These are phyloP conservation scores for Carterocephalus palaemon DNA, from an alignment of 2,888 invertebrate species.

Conservation along the genomic window DNA sequence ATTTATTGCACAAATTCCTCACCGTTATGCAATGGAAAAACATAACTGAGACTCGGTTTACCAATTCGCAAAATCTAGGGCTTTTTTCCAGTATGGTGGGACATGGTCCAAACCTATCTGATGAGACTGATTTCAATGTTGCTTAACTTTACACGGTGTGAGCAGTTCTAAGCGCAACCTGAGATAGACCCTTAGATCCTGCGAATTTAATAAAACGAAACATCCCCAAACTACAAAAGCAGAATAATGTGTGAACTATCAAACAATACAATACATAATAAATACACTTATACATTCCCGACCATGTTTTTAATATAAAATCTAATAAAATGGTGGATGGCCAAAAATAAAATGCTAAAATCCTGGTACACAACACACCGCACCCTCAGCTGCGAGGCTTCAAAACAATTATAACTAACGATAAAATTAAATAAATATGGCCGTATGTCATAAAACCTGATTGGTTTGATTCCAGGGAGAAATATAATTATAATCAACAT, in stretches of 20 bases:
- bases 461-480: constrained; percentile 18
- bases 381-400: constrained; percentile 63
- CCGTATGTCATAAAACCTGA: constrained; percentile 34
- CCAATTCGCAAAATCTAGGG: too few species aligned
- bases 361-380: constrained; percentile 37
- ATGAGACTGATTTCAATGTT: too few species aligned
- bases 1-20: constrained; percentile 1
- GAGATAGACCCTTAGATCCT: too few species aligned
- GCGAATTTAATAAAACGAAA: too few species aligned
- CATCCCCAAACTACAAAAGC: too few species aligned
- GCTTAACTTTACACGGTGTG: too few species aligned
- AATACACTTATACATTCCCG: constrained; percentile 2
- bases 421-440: constrained; percentile 55
- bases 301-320: not conserved
- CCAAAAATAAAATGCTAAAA: constrained; percentile 13
- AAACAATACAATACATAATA: not conserved
- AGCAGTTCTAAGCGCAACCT: too few species aligned
- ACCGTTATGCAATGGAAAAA: too few species aligned
- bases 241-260: too few species aligned
- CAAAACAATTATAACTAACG: constrained; percentile 43
- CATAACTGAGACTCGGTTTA: too few species aligned
- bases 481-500: constrained; percentile 36
- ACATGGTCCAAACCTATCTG: too few species aligned
- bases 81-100: too few species aligned
- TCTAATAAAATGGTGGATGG: not conserved